These are phyloP conservation scores for Meiosimyza decipiens DNA, from an alignment of 2,888 invertebrate species.

Conservation along the genomic window DNA sequence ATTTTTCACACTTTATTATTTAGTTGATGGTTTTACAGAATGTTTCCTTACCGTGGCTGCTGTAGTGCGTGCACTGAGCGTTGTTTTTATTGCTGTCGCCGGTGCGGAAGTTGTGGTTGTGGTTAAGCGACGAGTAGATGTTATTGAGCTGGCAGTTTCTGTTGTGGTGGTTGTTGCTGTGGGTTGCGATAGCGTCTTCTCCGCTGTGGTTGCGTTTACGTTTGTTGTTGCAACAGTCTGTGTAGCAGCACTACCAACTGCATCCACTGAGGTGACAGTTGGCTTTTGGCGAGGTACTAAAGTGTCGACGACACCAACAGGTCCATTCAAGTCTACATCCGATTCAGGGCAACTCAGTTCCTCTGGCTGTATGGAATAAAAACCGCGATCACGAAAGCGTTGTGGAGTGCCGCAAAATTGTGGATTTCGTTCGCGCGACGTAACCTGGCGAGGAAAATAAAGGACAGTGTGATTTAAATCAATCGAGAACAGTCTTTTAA, in stretches of 20 bases:
- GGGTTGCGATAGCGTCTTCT: slow-evolving; percentile 49
- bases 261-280: slow-evolving; percentile 60
- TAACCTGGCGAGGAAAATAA: slow-evolving; percentile 67
- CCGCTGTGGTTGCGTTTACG: slow-evolving; percentile 38
- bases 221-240: slow-evolving; percentile 39
- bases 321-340: slow-evolving; percentile 69
- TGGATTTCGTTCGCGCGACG: slow-evolving; percentile 89
- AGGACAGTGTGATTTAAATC: background rate
- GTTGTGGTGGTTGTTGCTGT: slow-evolving; percentile 56
- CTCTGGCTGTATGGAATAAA: slow-evolving; percentile 86
- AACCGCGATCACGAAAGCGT: slow-evolving; percentile 82
- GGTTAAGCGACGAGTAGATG: slow-evolving; percentile 25
- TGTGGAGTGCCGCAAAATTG: slow-evolving; percentile 91
- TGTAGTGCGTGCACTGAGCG: slow-evolving; percentile 48
- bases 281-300: slow-evolving; percentile 61
- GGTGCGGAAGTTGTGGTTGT: slow-evolving; percentile 38
- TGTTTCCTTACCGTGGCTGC: slow-evolving; percentile 44
- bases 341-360: slow-evolving; percentile 74
- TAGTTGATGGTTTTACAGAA: background rate
- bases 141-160: slow-evolving; percentile 54
- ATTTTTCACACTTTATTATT: slow-evolving; percentile 25
- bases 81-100: slow-evolving; percentile 40
- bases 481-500: background rate
- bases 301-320: slow-evolving; percentile 65
- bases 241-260: slow-evolving; percentile 47